Conservation (phyloP, 2,797 vertebrate species). For the Synaphobranchus kaupii region DNA sequence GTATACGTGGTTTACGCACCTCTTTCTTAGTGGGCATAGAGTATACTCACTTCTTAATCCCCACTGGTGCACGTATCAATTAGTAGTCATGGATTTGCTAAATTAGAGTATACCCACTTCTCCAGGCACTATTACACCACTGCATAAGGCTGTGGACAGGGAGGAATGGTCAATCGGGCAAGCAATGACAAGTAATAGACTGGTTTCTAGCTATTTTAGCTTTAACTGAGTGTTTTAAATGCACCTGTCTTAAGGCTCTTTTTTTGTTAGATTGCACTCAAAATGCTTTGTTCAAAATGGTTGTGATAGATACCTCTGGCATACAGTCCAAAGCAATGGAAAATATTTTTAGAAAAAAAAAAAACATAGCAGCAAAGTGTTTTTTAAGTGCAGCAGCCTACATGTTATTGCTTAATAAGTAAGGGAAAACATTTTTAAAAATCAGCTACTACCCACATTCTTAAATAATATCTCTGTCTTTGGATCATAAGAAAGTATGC, state of each 20-base stretch:
- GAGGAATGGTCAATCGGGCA: neutral
- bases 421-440: neutral
- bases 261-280: constrained; percentile 24
- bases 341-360: constrained; percentile 13
- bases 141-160: constrained; percentile 19
- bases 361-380: neutral
- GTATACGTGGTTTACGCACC: no score
- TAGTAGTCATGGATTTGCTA: no score
- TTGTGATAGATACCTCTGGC: constrained; percentile 19
- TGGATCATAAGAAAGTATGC: neutral
- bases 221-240: constrained; percentile 30
- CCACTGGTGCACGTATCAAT: no score
- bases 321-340: constrained; percentile 10
- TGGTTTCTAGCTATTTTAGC: constrained; percentile 14
- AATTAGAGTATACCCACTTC: no score
- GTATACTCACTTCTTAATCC: no score
- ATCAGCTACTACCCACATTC: neutral
- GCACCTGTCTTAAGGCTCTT: constrained; percentile 17
- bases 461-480: neutral
- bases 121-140: no score
- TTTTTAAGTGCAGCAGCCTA: constrained; percentile 2
- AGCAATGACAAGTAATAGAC: constrained; percentile 24
- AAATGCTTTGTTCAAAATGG: constrained; percentile 24
- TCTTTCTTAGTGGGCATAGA: no score
- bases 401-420: neutral